Conservation (phyloP, 2,113 vertebrate species). For the Sapajus apella region DNA sequence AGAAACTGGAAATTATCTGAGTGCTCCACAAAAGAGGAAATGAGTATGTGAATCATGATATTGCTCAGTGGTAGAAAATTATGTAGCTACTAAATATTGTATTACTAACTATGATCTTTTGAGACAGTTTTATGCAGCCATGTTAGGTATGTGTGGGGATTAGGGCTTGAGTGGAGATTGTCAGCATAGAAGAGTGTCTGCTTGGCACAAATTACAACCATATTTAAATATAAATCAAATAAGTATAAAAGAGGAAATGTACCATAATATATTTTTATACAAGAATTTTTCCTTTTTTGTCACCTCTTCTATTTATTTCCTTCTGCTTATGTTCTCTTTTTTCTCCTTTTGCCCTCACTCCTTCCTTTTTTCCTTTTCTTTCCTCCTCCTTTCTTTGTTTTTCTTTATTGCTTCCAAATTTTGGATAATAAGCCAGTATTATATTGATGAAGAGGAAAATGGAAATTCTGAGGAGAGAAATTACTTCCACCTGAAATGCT, state of each 20-base stretch:
- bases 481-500: not conserved
- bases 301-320: not conserved
- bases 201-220: not conserved
- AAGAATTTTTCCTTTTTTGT: not conserved
- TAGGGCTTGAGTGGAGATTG: rapidly evolving
- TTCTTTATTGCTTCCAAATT: not conserved
- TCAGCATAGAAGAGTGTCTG: not conserved
- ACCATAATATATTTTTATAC: not conserved
- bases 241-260: not conserved
- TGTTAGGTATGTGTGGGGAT: not conserved
- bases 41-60: not conserved
- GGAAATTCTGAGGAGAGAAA: not conserved
- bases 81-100: not conserved
- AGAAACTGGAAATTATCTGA: not conserved
- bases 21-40: not conserved
- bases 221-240: not conserved
- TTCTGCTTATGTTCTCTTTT: not conserved
- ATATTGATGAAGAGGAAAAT: not conserved
- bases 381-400: not conserved
- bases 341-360: too few relatives aligned
- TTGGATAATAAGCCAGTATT: not conserved
- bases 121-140: not conserved
- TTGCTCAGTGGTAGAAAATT: not conserved
- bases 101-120: not conserved
- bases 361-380: not conserved